Conservation (phyloP, 2,888 invertebrate species). For the Nebria salina region DNA sequence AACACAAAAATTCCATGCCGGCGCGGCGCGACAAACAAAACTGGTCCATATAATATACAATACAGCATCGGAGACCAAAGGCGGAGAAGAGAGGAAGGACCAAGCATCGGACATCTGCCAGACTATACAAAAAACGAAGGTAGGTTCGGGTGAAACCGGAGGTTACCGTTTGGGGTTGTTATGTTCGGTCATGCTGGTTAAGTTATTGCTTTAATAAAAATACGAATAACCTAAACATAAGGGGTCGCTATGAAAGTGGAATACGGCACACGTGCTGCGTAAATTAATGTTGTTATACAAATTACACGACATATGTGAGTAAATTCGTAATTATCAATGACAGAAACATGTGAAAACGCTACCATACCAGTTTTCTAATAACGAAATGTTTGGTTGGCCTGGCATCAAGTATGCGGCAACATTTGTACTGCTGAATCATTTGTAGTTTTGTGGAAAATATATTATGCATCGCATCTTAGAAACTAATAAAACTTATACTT, state of each 20-base stretch:
- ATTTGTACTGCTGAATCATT: no score
- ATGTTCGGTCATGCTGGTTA: background rate
- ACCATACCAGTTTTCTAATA: no score
- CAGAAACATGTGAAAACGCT: no score
- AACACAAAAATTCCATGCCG: constrained; percentile 16
- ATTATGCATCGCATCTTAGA: background rate
- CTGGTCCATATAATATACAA: constrained; percentile 18
- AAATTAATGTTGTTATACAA: constrained; percentile 1
- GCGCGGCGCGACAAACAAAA: constrained; percentile 5
- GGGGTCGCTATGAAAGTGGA: background rate
- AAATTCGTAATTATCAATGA: no score
- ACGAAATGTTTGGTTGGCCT: no score
- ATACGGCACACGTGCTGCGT: background rate
- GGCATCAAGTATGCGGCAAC: no score
- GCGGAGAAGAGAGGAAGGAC: background rate
- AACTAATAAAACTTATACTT: background rate
- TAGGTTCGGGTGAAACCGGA: constrained; percentile 17
- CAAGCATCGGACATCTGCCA: constrained; percentile 33
- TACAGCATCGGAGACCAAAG: background rate
- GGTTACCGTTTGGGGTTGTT: constrained; percentile 8
- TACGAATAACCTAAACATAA: background rate
- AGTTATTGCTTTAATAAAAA: background rate
- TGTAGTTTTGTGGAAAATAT: no score
- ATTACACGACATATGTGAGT: background rate
- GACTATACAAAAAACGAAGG: constrained; percentile 29